phyloP scores from a whole-genome alignment of 2,113 vertebrate species.

The Neogobius melanostomus region DNA sequence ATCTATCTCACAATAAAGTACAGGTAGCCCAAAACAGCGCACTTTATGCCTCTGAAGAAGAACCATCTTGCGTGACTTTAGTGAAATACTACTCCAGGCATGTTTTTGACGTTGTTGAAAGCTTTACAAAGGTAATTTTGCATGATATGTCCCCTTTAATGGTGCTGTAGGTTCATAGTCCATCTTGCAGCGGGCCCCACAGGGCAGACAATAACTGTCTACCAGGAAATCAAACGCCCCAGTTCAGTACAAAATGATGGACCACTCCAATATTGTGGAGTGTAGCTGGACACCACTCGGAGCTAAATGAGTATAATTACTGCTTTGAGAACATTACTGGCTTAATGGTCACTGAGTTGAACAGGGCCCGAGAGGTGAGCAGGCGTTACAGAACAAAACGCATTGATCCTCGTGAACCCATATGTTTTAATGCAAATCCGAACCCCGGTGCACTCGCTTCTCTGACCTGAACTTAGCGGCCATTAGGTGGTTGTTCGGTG shows the following conservation, averaged over 20 bases:
- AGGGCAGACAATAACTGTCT: slow-evolving; percentile 14
- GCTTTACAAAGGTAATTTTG: slow-evolving; percentile 18
- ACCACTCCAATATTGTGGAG: slow-evolving; percentile 38
- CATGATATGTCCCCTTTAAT: background rate
- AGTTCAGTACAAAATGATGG: slow-evolving; percentile 53
- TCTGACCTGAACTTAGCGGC: slow-evolving; percentile 26
- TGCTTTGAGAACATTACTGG: slow-evolving; percentile 35
- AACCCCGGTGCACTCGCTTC: slow-evolving; percentile 21
- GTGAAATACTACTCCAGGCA: too few relatives aligned
- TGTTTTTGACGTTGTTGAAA: slow-evolving; percentile 5
- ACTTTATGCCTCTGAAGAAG: too few relatives aligned
- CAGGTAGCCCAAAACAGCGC: too few relatives aligned
- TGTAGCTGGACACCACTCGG: slow-evolving; percentile 7
- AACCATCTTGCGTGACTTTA: too few relatives aligned
- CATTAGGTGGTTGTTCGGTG: slow-evolving; percentile 3
- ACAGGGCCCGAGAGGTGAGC: slow-evolving; percentile 23
- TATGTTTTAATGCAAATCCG: slow-evolving; percentile 38
- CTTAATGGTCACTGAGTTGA: background rate
- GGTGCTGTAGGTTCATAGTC: background rate
- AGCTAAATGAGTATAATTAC: slow-evolving; percentile 55
- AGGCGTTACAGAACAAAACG: slow-evolving; percentile 19
- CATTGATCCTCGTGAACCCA: slow-evolving; percentile 19
- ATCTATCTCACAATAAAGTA: too few relatives aligned
- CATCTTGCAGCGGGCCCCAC: slow-evolving; percentile 21
- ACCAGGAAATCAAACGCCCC: slow-evolving; percentile 11